Evolutionary conservation across 2,797 vertebrate genomes (phyloP).

Genomic region (Melanotaenia maccullochi): DNA sequence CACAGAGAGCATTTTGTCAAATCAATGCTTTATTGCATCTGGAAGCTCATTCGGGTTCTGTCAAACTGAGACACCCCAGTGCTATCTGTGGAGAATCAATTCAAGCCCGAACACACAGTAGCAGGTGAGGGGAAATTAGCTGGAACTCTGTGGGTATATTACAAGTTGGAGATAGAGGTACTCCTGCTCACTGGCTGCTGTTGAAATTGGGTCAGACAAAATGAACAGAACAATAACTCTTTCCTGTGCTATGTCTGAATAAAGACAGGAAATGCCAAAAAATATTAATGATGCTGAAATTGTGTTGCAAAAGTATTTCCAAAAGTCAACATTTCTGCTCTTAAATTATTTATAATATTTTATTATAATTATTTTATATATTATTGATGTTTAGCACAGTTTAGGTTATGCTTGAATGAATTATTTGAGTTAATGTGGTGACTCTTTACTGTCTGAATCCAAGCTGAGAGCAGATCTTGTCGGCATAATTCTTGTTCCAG

Average conservation of each 20-base stretch:
- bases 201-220: conserved; percentile 27
- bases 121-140: conserved; percentile 46
- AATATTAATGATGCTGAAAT: background rate
- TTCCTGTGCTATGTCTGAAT: conserved; percentile 8
- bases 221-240: conserved; percentile 1
- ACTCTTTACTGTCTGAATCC: conserved; percentile 86
- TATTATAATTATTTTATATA: too few relatives aligned
- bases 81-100: conserved; percentile 37
- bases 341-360: background rate
- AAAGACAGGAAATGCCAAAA: conserved; percentile 5
- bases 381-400: background rate
- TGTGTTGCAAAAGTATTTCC: background rate
- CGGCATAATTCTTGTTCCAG: conserved; percentile 79
- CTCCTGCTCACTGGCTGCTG: conserved; percentile 2
- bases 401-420: background rate
- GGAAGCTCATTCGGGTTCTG: conserved; percentile 45
- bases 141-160: conserved; percentile 41
- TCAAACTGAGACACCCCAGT: conserved; percentile 40
- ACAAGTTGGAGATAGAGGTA: conserved; percentile 31
- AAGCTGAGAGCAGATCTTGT: conserved; percentile 85
- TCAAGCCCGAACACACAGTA: conserved; percentile 38
- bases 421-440: background rate
- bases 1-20: conserved; percentile 22
- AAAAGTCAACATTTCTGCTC: background rate
- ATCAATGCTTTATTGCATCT: conserved; percentile 34